Evolutionary conservation across 2,888 invertebrate genomes (phyloP).

Genomic region (Pristionchus mayeri): DNA sequence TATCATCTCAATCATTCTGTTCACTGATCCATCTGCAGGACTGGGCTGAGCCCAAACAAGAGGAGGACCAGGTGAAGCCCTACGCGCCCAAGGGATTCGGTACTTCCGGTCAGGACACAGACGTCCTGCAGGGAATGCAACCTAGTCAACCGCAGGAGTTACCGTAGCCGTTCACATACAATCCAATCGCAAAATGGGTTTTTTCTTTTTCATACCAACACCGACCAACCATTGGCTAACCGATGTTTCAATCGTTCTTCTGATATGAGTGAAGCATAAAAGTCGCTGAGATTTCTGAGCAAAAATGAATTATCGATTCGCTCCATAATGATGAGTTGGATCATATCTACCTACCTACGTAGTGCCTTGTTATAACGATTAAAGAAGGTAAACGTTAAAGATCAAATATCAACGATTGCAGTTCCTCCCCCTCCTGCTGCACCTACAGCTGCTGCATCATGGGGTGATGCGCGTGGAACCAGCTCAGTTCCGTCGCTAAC

Average conservation of each 20-base stretch:
- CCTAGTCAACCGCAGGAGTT: not conserved
- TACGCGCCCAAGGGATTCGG: conserved; percentile 38
- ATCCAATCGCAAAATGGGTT: not conserved
- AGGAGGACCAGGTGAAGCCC: conserved; percentile 80
- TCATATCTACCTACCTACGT: too few relatives aligned
- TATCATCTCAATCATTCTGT: not conserved
- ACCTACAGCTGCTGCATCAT: not conserved
- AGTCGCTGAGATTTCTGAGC: too few relatives aligned
- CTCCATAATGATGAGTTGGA: too few relatives aligned
- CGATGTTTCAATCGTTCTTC: not conserved
- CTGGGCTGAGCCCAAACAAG: conserved; percentile 91
- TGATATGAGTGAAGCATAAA: too few relatives aligned
- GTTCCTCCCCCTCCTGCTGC: not conserved
- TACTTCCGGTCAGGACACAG: conserved; percentile 27
- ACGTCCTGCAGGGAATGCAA: not conserved
- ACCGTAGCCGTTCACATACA: not conserved
- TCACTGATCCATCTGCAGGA: conserved; percentile 77
- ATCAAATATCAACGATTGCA: not conserved
- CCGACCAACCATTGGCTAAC: not conserved
- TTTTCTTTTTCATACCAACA: not conserved
- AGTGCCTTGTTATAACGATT: too few relatives aligned
- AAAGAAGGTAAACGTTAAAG: too few relatives aligned
- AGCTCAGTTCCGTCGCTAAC: not conserved
- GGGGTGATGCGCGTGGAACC: conserved; percentile 36
- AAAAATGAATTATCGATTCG: too few relatives aligned